phyloP scores from a whole-genome alignment of 2,113 vertebrate species.

The Melanocharis versteri region DNA sequence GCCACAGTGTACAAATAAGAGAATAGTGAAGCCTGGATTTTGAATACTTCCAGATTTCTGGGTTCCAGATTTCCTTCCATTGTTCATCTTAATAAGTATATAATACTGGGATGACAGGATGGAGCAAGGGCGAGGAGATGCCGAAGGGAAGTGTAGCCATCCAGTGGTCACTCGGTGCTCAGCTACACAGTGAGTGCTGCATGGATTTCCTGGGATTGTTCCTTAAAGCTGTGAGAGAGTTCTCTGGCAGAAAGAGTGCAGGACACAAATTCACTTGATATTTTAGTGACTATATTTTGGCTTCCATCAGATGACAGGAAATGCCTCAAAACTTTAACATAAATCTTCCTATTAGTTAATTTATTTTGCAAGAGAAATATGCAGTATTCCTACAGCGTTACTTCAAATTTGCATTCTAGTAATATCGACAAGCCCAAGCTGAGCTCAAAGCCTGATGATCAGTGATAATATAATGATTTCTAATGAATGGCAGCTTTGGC shows the following conservation, averaged over 20 bases:
- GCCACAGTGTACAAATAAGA: background rate
- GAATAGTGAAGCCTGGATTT: background rate
- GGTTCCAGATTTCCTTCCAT: slow-evolving; percentile 2
- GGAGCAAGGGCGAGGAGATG: background rate
- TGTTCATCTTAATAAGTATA: background rate
- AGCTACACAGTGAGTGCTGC: background rate
- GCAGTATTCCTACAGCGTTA: background rate
- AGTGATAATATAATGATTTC: background rate
- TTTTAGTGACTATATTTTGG: background rate
- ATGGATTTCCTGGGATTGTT: background rate
- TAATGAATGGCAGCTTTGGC: background rate
- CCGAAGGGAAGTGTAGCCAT: slow-evolving; percentile 55
- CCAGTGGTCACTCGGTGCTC: slow-evolving; percentile 41
- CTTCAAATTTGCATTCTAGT: background rate
- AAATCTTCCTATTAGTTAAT: background rate
- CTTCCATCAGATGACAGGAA: background rate
- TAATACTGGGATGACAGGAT: background rate
- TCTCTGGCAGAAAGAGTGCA: background rate
- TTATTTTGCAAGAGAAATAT: background rate
- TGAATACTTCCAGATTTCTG: slow-evolving; percentile 56
- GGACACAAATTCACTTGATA: background rate
- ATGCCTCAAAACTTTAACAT: background rate
- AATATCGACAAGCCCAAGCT: background rate
- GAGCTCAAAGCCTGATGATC: background rate
- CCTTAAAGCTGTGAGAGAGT: background rate